Base-by-base conservation (phyloP, 2,113 vertebrate genomes). In the Anguilla japonica region DNA sequence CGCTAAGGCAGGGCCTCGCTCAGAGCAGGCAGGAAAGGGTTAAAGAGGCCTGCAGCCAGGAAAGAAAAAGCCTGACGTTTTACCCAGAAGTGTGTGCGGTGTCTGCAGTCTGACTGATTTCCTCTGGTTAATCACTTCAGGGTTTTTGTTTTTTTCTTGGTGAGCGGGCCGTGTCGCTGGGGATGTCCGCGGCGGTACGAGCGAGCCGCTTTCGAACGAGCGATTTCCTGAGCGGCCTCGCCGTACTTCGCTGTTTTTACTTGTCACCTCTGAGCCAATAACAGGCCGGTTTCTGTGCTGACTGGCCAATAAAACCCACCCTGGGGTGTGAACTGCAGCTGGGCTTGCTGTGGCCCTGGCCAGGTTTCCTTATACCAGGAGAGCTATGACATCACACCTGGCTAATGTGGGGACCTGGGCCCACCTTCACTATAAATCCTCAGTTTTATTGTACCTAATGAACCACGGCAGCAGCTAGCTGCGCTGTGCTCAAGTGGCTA, bases 71-170 rank as follows among this genome's bases (percentile, higher is more conserved):
- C 4, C 79, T 84, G 82, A 89, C 88, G 80, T 84, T 84, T 89
- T 89, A 87, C 83, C 83, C 88, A 89, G 83, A 87, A 84, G 83
- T 85, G 57, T 57, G 60, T 43, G 87, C 63, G 84, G 43, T 56
- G 83, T 57, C 83, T 78, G 71, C 79, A 82, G 63, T 83, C 83
- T 85, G 86, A 85, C 83, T 39, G 46, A 79, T 87, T 85, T 87
- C 88, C 83, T 87, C 83, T 85, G 88, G 41, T 82, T 85, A 87
- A 89, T 89, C 85, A 87, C 85, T 84, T 79, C 39, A 2, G 57
- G 29, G 39, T 20, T 34, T 34, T 34, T 34, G 9, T 82, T 11
- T 9, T 41, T 43, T n/a, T 50, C 56, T 71, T 20, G 71, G 79
- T 29, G 53, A 40, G 81, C 43, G 75, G 34, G 41, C 53, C 82